A percentile compares a stretch with the other conserved stretches of the same genome.
These are phyloP conservation scores for Mycalesis mineus DNA, from an alignment of 2,888 invertebrate species.

Conservation along the genomic window DNA sequence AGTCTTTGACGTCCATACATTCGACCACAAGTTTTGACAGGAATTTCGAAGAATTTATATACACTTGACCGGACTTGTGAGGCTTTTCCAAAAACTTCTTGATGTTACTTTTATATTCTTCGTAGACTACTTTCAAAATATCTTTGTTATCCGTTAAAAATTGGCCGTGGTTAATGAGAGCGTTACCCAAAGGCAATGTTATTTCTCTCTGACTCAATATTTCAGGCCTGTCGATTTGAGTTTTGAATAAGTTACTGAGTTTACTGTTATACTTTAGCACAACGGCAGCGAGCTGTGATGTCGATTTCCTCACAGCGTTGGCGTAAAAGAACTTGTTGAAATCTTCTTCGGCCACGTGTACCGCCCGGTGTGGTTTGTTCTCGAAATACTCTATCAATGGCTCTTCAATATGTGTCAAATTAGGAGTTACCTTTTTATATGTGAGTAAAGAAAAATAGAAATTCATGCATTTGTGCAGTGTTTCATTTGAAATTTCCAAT, in stretches of 20 bases:
- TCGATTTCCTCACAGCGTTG: conserved; percentile 75
- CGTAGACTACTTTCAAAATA: conserved; percentile 71
- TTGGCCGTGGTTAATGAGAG: conserved; percentile 58
- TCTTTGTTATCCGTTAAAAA: conserved; percentile 63
- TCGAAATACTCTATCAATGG: conserved; percentile 77
- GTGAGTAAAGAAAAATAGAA: conserved; percentile 68
- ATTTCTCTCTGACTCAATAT: conserved; percentile 79
- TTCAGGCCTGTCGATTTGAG: conserved; percentile 61
- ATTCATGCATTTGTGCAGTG: conserved; percentile 54
- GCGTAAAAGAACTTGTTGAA: conserved; percentile 74
- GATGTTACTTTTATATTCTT: conserved; percentile 80
- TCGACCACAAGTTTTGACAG: conserved; percentile 78
- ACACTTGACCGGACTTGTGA: conserved; percentile 82
- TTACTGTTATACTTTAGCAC: conserved; percentile 75
- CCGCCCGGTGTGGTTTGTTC: conserved; percentile 79
- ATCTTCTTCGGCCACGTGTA: conserved; percentile 67
- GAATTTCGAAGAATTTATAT: conserved; percentile 78
- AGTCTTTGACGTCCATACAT: conserved; percentile 78
- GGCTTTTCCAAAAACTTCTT: conserved; percentile 82
- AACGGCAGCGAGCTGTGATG: conserved; percentile 76
- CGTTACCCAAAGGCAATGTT: conserved; percentile 80
- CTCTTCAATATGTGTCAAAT: conserved; percentile 75
- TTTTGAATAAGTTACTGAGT: conserved; percentile 65
- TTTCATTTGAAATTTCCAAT: conserved; percentile 50
- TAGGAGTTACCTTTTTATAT: conserved; percentile 55